phyloP scores from a whole-genome alignment of 2,797 vertebrate species.

The Enteromius fasciolatus region DNA sequence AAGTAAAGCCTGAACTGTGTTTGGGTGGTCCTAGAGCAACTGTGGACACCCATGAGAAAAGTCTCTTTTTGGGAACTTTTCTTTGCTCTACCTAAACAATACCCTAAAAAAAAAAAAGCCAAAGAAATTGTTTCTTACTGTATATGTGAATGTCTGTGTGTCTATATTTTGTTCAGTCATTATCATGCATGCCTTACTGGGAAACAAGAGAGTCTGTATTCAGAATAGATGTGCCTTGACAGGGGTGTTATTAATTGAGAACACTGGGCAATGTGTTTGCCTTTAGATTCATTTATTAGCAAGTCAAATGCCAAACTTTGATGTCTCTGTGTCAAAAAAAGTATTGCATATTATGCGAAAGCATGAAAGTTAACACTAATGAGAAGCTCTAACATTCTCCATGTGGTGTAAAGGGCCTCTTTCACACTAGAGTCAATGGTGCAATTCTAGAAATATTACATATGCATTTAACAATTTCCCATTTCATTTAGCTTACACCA shows the following conservation, averaged over 20 bases:
- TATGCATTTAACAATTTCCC: slow-evolving; percentile 27
- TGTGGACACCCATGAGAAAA: slow-evolving; percentile 37
- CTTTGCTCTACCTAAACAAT: slow-evolving; percentile 20
- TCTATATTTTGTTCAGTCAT: slow-evolving; percentile 24
- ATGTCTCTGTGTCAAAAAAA: slow-evolving; percentile 20
- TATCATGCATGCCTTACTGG: slow-evolving; percentile 34
- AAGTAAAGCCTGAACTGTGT: slow-evolving; percentile 35
- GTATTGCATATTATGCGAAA: slow-evolving; percentile 29
- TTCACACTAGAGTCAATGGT: slow-evolving; percentile 37
- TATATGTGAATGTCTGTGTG: background rate
- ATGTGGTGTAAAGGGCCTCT: slow-evolving; percentile 1
- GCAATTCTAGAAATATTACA: slow-evolving; percentile 13
- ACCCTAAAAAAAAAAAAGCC: background rate
- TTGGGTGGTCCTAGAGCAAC: slow-evolving; percentile 59
- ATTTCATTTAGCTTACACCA: background rate
- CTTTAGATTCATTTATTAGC: slow-evolving; percentile 13
- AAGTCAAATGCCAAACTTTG: slow-evolving; percentile 35
- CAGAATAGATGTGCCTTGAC: slow-evolving; percentile 36
- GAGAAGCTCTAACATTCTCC: slow-evolving; percentile 18
- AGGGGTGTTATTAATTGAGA: slow-evolving; percentile 37
- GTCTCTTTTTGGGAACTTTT: slow-evolving; percentile 22
- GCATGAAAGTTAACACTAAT: slow-evolving; percentile 38
- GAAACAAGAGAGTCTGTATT: slow-evolving; percentile 48
- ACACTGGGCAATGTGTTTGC: slow-evolving; percentile 37
- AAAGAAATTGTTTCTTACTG: slow-evolving; percentile 8